These are phyloP conservation scores for Tenthredo amoena DNA, from an alignment of 2,888 invertebrate genomes.

Conservation along the genomic window DNA sequence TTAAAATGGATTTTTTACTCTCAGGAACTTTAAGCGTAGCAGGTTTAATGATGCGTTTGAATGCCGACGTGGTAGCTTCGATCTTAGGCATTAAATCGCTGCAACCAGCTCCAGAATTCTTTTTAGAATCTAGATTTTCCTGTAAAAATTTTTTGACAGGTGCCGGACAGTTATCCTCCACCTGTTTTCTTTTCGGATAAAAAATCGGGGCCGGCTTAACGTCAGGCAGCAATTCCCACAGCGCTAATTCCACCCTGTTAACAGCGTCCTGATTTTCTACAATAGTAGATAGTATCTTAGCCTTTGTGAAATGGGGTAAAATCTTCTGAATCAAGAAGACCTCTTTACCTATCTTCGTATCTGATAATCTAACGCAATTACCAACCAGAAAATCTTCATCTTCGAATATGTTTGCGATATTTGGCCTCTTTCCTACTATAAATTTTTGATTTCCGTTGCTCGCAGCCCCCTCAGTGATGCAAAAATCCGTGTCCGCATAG, in stretches of 20 bases:
- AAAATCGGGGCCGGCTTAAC: constrained; percentile 50
- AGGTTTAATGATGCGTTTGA: constrained; percentile 10
- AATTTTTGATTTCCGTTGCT: not conserved
- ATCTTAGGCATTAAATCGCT: not conserved
- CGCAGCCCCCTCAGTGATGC: constrained; percentile 50
- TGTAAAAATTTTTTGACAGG: constrained; percentile 53
- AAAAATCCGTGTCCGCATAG: constrained; percentile 52
- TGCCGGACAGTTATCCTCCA: constrained; percentile 55
- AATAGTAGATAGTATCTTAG: not conserved
- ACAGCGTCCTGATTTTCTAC: not conserved
- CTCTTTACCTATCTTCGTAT: not conserved
- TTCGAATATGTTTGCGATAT: not conserved
- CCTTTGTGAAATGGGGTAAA: not conserved
- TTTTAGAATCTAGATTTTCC: not conserved
- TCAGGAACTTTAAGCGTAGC: constrained; percentile 15
- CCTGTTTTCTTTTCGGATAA: constrained; percentile 46
- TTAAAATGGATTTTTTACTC: not conserved
- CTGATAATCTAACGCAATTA: not conserved
- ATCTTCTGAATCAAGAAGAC: not conserved
- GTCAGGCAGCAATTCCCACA: constrained; percentile 65
- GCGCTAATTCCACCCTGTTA: constrained; percentile 60
- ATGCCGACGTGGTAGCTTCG: not conserved
- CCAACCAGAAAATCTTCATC: not conserved
- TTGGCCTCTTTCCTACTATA: not conserved
- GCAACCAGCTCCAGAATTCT: not conserved